Conservation (phyloP, 2,113 vertebrate genomes). For the Callaeas wilsoni region DNA sequence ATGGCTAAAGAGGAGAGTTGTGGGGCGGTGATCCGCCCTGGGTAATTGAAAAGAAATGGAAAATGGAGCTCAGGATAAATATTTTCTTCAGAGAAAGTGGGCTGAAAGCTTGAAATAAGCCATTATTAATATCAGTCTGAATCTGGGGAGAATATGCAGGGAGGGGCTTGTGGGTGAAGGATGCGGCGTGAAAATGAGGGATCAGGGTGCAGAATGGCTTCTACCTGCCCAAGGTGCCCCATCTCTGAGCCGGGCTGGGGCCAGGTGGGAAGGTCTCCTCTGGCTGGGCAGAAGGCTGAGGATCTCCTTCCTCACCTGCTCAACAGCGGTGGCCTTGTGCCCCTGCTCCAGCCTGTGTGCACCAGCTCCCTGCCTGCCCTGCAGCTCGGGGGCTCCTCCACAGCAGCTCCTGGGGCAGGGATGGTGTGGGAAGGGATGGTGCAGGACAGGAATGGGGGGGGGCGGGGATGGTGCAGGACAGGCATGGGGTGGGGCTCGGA, state of each 20-base stretch:
- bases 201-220: accelerated
- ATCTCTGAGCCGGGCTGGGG: not conserved
- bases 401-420: not conserved
- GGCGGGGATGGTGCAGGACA: not conserved
- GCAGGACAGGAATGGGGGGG: not conserved
- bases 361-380: not conserved
- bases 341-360: not conserved
- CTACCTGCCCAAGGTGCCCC: accelerated
- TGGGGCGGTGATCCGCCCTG: not conserved
- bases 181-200: not conserved
- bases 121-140: not conserved
- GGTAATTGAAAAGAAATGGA: slow-evolving; percentile 32
- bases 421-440: not conserved
- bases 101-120: not conserved
- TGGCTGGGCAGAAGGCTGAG: not conserved
- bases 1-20: slow-evolving; percentile 27
- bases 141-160: not conserved
- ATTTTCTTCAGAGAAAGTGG: not conserved
- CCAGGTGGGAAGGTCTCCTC: not conserved
- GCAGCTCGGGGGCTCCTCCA: accelerated
- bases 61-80: not conserved
- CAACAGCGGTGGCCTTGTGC: accelerated
- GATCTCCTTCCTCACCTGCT: not conserved
- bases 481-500: not conserved
- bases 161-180: no score